Evolutionary conservation across 2,797 vertebrate species (phyloP), one percentile per base, ranked within the genome.

Genomic region (Staurois parvus): DNA sequence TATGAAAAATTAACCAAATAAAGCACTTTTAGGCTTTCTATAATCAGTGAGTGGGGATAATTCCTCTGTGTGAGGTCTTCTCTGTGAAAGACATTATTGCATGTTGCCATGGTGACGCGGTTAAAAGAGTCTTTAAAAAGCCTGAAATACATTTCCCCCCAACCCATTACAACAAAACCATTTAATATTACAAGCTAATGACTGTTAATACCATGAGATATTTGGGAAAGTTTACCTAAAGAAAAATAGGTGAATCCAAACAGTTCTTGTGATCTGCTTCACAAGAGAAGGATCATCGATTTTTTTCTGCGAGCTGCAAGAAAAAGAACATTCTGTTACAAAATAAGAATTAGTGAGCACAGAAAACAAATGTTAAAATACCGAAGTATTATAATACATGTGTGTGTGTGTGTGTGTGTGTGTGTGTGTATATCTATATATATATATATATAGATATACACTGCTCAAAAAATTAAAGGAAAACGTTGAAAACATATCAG

Each of bases 81-180:
- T 52, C 28, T 21, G 29, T 76, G 40, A 83, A 72, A 84, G 77
- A 40, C 76, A 32, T 85, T 85, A 79, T 29, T 73, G 8, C 45
- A 28, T 21, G 83, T 85, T 74, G 62, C 83, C 56, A 85, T 85
- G 69, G 59, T 19, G 1, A 85, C 24, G 2, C 37, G n/a, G 28
- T 79, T 67, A 68, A 68, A 28, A 56, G 66, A 70, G n/a, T 40
- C 64, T 70, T 26, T 15, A 45, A 48, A 45, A 48, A 67, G 62
- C 62, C 3, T n/a, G 15, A 9, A 34, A 21, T 4, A 34, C 30
- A 48, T 28, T 10, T 34, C 24, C 2, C 45, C n/a, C 29, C 8
- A 21, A 28, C 64, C 26, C 26, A n/a, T 79, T 72, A 6, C 21
- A 42, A n/a, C 62, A 13, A 45, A 19, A 37, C 26, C 13, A 67